These are phyloP conservation scores for Hoplodrina blanda DNA, from an alignment of 2,888 invertebrate genomes.

Conservation along the genomic window DNA sequence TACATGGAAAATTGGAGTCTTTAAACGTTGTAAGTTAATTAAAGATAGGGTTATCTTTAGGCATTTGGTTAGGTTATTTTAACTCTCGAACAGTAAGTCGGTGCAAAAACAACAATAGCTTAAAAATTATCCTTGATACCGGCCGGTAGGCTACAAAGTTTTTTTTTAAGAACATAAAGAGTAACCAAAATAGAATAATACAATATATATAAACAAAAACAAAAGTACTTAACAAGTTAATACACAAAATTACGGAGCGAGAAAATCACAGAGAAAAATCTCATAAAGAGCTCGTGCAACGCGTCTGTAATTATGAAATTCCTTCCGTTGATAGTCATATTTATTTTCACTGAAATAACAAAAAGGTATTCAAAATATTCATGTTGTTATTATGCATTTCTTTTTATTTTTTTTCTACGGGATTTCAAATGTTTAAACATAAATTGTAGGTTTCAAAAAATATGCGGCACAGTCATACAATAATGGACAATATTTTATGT, in stretches of 20 bases:
- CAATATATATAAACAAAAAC: not conserved
- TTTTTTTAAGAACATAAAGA: not conserved
- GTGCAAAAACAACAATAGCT: too few relatives aligned
- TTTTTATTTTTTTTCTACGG: not conserved
- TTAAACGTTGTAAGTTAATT: not conserved
- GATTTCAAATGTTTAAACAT: too few relatives aligned
- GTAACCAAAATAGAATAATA: not conserved
- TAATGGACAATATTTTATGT: too few relatives aligned
- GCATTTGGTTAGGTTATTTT: too few relatives aligned
- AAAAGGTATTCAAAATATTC: not conserved
- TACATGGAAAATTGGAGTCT: constrained; percentile 4
- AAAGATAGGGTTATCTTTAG: not conserved
- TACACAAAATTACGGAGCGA: not conserved
- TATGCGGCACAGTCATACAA: too few relatives aligned
- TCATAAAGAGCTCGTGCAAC: not conserved
- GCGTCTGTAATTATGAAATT: constrained; percentile 9
- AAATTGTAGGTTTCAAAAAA: too few relatives aligned
- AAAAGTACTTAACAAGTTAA: not conserved
- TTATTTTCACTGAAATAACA: not conserved
- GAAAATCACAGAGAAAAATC: not conserved
- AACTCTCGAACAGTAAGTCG: too few relatives aligned
- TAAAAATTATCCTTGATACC: not conserved
- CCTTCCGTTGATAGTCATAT: not conserved
- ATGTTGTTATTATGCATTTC: not conserved
- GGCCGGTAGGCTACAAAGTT: not conserved